Percentiles rank a stretch among this genome's conserved stretches.
Evolutionary conservation across 2,797 vertebrate genomes (phyloP).

Genomic region (Tapera naevia): DNA sequence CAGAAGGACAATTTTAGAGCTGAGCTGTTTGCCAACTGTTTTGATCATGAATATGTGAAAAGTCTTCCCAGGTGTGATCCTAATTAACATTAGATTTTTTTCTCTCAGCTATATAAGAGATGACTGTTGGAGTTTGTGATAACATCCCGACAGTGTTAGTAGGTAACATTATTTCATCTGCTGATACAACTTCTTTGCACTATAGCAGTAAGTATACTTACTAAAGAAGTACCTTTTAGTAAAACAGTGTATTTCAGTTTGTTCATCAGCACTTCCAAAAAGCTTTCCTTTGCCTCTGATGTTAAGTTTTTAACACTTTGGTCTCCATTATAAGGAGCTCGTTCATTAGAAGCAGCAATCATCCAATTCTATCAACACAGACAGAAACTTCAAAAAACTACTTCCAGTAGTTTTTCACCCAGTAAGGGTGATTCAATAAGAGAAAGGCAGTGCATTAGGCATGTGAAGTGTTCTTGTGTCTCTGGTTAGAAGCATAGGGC

Average conservation of each 20-base stretch:
- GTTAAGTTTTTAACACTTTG: constrained; percentile 44
- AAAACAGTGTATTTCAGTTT: neutral
- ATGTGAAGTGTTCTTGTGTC: constrained; percentile 33
- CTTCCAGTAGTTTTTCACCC: no score
- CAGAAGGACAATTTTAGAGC: constrained; percentile 36
- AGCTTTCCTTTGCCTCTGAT: constrained; percentile 19
- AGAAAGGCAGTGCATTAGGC: constrained; percentile 15
- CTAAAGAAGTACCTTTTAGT: neutral
- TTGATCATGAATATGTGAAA: constrained; percentile 40
- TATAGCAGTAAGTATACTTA: no score
- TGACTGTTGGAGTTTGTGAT: neutral
- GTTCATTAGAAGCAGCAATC: constrained; percentile 20
- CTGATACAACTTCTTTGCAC: neutral
- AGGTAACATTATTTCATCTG: neutral
- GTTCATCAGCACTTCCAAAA: neutral
- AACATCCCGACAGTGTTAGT: neutral
- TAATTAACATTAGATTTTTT: constrained; percentile 35
- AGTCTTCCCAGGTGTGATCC: constrained; percentile 43
- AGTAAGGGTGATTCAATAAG: constrained; percentile 20
- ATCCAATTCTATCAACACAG: constrained; percentile 18
- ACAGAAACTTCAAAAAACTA: constrained; percentile 23
- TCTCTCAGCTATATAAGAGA: neutral
- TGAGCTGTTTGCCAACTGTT: constrained; percentile 47
- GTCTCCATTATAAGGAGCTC: neutral
- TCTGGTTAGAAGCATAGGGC: constrained; percentile 32